phyloP scores from a whole-genome alignment of 2,797 vertebrate species.

The Oophaga sylvatica region DNA sequence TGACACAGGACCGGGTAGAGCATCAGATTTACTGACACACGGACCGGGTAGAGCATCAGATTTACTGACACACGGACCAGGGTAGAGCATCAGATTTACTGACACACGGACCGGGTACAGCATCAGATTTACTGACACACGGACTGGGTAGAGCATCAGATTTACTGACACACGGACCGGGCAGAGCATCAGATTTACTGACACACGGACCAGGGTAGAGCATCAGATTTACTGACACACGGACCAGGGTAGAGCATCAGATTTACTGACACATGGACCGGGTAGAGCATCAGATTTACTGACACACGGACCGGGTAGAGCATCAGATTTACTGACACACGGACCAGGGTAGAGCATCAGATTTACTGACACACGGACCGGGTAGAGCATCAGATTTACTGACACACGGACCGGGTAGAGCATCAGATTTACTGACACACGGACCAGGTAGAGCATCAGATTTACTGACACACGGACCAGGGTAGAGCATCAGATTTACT shows the following conservation, averaged over 20 bases:
- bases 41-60: too few relatives aligned
- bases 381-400: neutral
- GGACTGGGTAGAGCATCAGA: too few relatives aligned
- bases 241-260: too few relatives aligned
- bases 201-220: too few relatives aligned
- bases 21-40: neutral
- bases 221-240: neutral
- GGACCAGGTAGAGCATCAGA: too few relatives aligned
- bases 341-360: too few relatives aligned
- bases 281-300: neutral
- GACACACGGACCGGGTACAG: too few relatives aligned
- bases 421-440: neutral
- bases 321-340: neutral
- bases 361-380: neutral
- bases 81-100: neutral
- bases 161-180: neutral
- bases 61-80: neutral
- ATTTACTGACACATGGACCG: neutral
- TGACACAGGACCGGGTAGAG: too few relatives aligned
- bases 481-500: neutral
- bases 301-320: too few relatives aligned
- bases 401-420: too few relatives aligned
- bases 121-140: neutral
- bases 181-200: neutral
- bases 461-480: neutral